Evolutionary conservation across 2,797 vertebrate genomes (phyloP), one percentile per base, ranked within the genome.

Genomic region (Parotocinclus haroldoi): DNA sequence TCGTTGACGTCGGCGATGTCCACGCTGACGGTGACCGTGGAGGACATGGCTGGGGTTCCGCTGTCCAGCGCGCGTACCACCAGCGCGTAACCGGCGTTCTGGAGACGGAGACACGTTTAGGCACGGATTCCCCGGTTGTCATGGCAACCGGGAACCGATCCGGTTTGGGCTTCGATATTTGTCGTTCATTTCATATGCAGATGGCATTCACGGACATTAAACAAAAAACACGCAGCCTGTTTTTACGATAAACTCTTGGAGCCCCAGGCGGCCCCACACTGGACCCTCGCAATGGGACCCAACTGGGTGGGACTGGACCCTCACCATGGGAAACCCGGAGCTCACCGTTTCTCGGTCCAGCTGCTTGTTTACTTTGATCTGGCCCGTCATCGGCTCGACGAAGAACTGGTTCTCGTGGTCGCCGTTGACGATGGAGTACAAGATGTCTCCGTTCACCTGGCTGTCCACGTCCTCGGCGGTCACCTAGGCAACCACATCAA

Each of bases 1-100:
- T 99, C 96, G 0, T 99, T 99, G 78, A 99, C 88, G 67, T 99
- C 96, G 0, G 95, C 95, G 79, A 99, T 89, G 70, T 96, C 95
- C 36, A 99, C 90, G 59, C 93, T 96, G 82, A 98, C 90, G 0
- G 88, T 91, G 44, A 92, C 91, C 0, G 93, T 93, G 1, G 96
- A 94, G 8, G 95, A 96, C 90, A 96, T 86, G 58, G 91, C 79
- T 27, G 94, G 93, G 1, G 71, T 74, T 68, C 97, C 97, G 0
- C 90, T 91, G 68, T 99, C 96, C 68, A 85, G 87, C 13, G 95
- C 96, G 74, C 93, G 90, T 60, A 99, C 76, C 7, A 89, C 80
- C 79, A 99, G 78, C 0, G 93, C 92, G 83, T 96, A 98, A 66
- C 91, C 90, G n/a, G 94, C 93, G 76, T 95, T 90, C 96, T 99